Conservation (phyloP, 2,888 invertebrate genomes). For the Dicyrtomina minuta region DNA sequence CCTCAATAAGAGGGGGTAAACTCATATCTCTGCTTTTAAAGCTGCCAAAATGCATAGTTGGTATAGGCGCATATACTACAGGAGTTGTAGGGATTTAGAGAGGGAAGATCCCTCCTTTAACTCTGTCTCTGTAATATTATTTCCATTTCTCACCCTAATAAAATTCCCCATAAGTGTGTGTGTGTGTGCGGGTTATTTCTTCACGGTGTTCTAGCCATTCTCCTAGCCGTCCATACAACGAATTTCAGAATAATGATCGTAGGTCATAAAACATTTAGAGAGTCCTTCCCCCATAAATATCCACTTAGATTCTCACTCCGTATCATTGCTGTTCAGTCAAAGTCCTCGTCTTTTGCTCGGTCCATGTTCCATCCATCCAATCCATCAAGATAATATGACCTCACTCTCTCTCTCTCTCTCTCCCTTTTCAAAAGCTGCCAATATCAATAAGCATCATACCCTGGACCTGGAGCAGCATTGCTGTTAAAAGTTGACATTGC, state of each 20-base stretch:
- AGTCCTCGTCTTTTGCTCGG: too few species aligned
- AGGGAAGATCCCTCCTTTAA: constrained; percentile 11
- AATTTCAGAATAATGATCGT: constrained; percentile 45
- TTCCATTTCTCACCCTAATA: constrained; percentile 40
- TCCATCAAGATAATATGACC: constrained; percentile 27
- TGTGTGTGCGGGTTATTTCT: neutral
- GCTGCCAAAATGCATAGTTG: neutral
- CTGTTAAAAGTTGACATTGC: too few species aligned
- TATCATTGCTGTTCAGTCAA: constrained; percentile 37
- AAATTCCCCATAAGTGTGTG: constrained; percentile 31
- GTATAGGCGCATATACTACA: too few species aligned
- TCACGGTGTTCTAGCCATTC: neutral
- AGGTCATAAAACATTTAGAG: constrained; percentile 54
- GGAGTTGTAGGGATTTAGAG: constrained; percentile 15
- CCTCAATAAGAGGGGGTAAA: neutral
- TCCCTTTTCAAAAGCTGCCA: constrained; percentile 21
- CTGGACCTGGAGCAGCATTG: too few species aligned
- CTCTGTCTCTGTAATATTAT: constrained; percentile 33
- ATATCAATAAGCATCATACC: constrained; percentile 30
- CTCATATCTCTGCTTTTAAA: neutral
- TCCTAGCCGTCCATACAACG: too few species aligned
- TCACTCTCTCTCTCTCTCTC: constrained; percentile 10
- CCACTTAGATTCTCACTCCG: constrained; percentile 48
- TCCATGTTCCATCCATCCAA: constrained; percentile 37
- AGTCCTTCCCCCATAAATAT: constrained; percentile 53